A percentile compares a stretch with the other conserved stretches of the same genome.
These are phyloP conservation scores for Oscheius sp. DNA, from an alignment of 2,888 invertebrate genomes.

Conservation along the genomic window DNA sequence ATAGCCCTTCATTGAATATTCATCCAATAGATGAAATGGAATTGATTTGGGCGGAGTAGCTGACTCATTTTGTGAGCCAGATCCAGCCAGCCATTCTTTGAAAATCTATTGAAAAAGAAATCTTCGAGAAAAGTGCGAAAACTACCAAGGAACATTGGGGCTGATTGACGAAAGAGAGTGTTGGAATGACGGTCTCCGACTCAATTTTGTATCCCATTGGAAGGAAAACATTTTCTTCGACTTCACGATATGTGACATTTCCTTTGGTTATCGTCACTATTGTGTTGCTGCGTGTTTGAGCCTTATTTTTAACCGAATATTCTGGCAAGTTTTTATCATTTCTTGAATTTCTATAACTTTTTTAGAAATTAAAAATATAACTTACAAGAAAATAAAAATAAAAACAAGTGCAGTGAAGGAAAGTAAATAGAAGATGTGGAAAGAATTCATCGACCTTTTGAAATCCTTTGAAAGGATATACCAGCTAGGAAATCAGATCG, in stretches of 20 bases:
- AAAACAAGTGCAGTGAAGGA: no score
- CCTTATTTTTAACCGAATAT: no score
- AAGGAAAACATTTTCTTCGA: neutral
- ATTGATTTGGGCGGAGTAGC: constrained; percentile 9
- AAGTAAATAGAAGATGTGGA: no score
- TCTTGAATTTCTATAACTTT: no score
- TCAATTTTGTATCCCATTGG: neutral
- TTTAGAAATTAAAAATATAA: no score
- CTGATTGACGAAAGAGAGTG: neutral
- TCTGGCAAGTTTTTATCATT: no score
- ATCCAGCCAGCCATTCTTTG: neutral
- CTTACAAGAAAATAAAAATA: no score
- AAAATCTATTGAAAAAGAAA: constrained; percentile 1
- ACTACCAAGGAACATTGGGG: neutral
- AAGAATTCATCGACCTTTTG: no score
- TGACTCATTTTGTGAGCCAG: constrained; percentile 2
- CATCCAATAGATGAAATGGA: neutral
- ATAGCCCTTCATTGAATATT: neutral
- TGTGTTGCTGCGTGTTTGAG: no score
- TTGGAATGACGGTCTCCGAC: neutral
- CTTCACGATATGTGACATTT: neutral
- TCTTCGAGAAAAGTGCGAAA: neutral
- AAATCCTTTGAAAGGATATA: no score
- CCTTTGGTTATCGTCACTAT: no score
- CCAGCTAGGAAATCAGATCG: no score